phyloP scores from a whole-genome alignment of 1,140 invertebrate genomes.

The Helicoverpa zea region DNA sequence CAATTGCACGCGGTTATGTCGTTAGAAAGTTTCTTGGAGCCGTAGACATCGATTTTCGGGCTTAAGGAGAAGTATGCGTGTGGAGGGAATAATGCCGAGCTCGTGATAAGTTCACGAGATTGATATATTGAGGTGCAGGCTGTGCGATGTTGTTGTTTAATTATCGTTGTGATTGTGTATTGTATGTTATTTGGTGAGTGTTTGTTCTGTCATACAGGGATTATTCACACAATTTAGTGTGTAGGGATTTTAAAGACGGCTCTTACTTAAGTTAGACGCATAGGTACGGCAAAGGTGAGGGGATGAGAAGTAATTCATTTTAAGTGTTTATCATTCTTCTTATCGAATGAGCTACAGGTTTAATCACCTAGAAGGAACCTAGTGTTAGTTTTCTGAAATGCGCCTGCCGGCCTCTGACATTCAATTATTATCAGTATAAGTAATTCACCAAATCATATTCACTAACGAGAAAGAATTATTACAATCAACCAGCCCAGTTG shows the following conservation, averaged over 20 bases:
- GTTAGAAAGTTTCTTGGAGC: conserved; percentile 84
- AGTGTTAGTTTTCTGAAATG: too few species aligned
- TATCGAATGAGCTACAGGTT: too few species aligned
- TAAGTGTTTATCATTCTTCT: too few species aligned
- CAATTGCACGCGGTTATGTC: conserved; percentile 87
- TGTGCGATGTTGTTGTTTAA: conserved; percentile 15
- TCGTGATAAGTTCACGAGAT: conserved; percentile 20
- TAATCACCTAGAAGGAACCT: too few species aligned
- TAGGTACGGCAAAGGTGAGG: too few species aligned
- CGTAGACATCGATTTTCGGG: conserved; percentile 81
- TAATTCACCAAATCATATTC: neutral
- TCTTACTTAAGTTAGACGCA: too few species aligned
- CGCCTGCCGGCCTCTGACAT: too few species aligned
- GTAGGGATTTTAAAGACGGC: too few species aligned
- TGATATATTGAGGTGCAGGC: conserved; percentile 1
- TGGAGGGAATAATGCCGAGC: conserved; percentile 20
- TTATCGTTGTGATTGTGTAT: neutral
- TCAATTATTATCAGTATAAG: too few species aligned
- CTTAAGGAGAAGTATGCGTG: conserved; percentile 62
- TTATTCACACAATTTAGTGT: neutral
- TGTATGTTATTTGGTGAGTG: neutral
- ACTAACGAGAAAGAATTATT: conserved; percentile 14
- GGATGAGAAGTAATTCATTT: too few species aligned
- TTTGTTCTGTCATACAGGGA: neutral
- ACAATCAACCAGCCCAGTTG: conserved; percentile 62